phyloP scores from a whole-genome alignment of 2,113 vertebrate genomes.

The Piaya cayana region DNA sequence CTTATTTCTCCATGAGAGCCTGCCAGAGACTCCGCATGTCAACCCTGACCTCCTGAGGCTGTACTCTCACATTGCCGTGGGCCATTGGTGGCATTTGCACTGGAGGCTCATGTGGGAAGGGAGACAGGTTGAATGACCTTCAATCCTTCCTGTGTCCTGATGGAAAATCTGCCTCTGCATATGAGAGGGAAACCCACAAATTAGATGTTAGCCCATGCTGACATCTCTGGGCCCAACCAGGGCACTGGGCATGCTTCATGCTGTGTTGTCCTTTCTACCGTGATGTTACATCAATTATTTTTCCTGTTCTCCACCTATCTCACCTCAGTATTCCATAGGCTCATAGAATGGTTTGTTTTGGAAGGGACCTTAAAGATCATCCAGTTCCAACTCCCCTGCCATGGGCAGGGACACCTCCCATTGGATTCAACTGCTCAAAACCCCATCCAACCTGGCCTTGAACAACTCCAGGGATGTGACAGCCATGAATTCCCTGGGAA shows the following conservation, averaged over 20 bases:
- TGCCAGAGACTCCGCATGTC: not conserved
- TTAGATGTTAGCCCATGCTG: not conserved
- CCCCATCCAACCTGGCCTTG: no score
- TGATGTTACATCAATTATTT: not conserved
- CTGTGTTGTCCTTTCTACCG: not conserved
- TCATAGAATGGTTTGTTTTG: no score
- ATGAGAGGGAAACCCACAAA: not conserved
- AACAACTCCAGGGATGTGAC: no score
- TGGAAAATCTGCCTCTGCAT: not conserved
- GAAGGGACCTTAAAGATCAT: no score
- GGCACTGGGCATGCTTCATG: not conserved
- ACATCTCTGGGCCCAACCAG: not conserved
- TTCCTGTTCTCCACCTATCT: not conserved
- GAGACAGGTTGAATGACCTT: not conserved
- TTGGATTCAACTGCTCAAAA: no score
- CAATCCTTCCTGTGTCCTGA: rapidly evolving
- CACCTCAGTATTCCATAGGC: not conserved
- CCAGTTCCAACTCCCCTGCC: no score
- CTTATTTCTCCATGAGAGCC: not conserved
- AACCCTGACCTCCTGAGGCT: not conserved
- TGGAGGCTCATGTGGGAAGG: not conserved
- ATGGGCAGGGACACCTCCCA: no score
- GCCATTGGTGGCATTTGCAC: rapidly evolving
- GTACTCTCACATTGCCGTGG: rapidly evolving
- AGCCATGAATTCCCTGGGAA: no score